These are phyloP conservation scores for Trachymyrmex septentrionalis DNA, from an alignment of 1,140 invertebrate genomes.

Conservation along the genomic window DNA sequence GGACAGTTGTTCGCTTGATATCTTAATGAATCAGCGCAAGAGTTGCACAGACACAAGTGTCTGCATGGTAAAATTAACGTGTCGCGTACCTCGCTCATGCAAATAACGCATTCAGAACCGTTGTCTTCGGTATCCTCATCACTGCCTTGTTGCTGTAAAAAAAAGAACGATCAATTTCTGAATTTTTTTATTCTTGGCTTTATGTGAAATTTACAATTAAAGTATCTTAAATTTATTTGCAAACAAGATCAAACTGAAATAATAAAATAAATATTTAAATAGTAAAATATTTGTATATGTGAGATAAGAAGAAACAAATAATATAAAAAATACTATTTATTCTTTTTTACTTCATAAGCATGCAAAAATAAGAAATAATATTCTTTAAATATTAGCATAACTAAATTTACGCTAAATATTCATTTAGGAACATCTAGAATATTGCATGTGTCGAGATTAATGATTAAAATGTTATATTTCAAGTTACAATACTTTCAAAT, in stretches of 20 bases:
- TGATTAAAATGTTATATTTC: no score
- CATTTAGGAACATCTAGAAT: not conserved
- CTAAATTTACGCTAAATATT: conserved; percentile 1
- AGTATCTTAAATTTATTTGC: not conserved
- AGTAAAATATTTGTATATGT: not conserved
- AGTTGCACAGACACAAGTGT: conserved; percentile 98
- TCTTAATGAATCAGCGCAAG: conserved; percentile 97
- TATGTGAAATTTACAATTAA: not conserved
- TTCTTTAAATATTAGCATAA: not conserved
- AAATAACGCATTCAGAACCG: conserved; percentile 99
- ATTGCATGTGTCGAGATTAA: no score
- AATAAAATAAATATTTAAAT: not conserved
- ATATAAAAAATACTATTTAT: no score
- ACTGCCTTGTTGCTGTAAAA: conserved; percentile 87
- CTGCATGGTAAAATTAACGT: conserved; percentile 99
- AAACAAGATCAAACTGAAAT: not conserved
- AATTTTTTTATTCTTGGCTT: not conserved
- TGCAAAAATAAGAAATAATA: not conserved
- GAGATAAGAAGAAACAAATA: no score
- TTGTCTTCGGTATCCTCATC: conserved; percentile 98
- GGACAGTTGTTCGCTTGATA: conserved; percentile 99
- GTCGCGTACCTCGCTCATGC: conserved; percentile 99
- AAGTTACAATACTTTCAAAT: no score
- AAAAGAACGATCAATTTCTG: not conserved
- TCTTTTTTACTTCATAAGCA: not conserved